Base-by-base conservation (phyloP, 2,888 invertebrate species). In the Rotaria sp. region DNA sequence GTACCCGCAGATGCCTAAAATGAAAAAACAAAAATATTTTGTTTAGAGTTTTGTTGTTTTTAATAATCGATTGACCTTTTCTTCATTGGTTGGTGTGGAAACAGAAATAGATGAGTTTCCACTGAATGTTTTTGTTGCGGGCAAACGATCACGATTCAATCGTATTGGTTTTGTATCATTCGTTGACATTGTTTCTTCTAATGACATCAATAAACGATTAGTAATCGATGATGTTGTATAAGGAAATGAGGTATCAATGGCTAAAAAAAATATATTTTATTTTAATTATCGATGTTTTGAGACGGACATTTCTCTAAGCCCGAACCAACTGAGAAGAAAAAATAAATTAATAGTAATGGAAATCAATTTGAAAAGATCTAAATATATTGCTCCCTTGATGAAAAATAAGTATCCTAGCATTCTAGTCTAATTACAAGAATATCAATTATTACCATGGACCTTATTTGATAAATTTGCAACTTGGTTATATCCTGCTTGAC, bases 151-250 rank as follows among this genome's bases (percentile, higher is more conserved):
- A 80, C 41, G 45, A 45, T 80, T 80, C n/a, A 80, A 45, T n/a
- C 80, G 80, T n/a, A 80, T 26, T 80, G 80, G 45, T 80, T 80
- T 80, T n/a, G 45, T 11, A 26, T 45, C 80, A 45, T 80, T 80
- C 0, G 41, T 80, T 80, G 80, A 26, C 13, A 10, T 80, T 45
- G 41, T n/a, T n/a, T 80, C 45, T n/a, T 80, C 13, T 26, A 45
- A 11, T 80, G 80, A n/a, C 5, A 24, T 45, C 4, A 21, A n/a
- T 4, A 80, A 26, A 80, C 80, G 41, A 45, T 45, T 80, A 7
- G 18, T 30, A 2, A 38, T 67, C 13, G 80, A 21, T n/a, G 24
- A 26, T 45, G 15, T 45, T n/a, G 41, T 45, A 80, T 26, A 80
- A 1, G 80, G 80, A 80, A 45, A 80, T 45, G 80, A 4, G n/a